A percentile compares a stretch with the other conserved stretches of the same genome.
Conservation (phyloP, 2,797 vertebrate species). For the Halcyon smyrnensis region DNA sequence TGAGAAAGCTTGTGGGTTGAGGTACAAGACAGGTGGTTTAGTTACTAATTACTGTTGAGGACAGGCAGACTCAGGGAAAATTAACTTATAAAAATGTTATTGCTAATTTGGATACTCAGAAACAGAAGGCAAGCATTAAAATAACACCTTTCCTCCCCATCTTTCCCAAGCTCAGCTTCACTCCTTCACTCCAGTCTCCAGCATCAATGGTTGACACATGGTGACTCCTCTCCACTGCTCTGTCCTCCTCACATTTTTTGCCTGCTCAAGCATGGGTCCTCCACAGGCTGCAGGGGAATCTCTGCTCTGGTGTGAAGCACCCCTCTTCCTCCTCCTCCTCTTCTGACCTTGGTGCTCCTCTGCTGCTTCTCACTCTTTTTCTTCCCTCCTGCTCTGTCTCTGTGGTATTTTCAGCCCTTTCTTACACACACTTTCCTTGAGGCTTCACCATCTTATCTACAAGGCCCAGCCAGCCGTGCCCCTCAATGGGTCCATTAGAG, state of each 20-base stretch:
- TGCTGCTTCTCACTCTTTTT: not conserved
- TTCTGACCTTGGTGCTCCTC: not conserved
- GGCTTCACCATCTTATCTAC: fast-evolving
- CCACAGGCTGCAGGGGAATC: not conserved
- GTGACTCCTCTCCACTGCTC: not conserved
- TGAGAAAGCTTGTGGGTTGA: fast-evolving
- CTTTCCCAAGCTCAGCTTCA: not conserved
- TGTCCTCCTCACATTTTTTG: not conserved
- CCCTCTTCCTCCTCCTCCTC: not conserved
- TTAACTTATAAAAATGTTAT: not conserved
- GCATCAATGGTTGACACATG: fast-evolving
- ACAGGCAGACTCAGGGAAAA: not conserved
- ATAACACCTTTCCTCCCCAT: fast-evolving
- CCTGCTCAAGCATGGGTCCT: fast-evolving
- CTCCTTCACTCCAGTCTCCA: not conserved
- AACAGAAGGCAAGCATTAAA: not conserved
- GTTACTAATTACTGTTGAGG: not conserved
- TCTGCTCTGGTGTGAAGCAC: not conserved
- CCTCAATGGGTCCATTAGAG: not conserved
- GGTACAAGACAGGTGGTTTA: not conserved
- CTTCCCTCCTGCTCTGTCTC: not conserved
- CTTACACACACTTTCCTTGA: fast-evolving
- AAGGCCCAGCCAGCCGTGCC: fast-evolving
- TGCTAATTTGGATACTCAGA: not conserved
- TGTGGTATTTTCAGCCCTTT: not conserved